Conservation (phyloP, 2,113 vertebrate species). For the Beaufortia kweichowensis region DNA sequence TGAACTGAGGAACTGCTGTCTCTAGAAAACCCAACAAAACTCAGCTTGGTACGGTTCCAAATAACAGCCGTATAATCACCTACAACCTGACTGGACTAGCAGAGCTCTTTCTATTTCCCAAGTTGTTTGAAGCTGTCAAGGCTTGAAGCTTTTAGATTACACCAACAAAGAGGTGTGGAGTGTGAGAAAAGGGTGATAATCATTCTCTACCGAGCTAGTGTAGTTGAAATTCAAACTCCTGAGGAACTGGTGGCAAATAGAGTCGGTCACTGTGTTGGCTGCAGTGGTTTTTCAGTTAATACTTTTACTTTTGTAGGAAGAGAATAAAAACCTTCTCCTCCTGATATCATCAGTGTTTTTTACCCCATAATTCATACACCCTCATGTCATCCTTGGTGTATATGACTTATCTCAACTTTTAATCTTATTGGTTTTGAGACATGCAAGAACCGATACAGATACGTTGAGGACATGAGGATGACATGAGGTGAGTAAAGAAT, state of each 20-base stretch:
- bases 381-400: too few relatives aligned
- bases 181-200: slow-evolving; percentile 1
- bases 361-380: too few relatives aligned
- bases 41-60: slow-evolving; percentile 26
- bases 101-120: slow-evolving; percentile 27
- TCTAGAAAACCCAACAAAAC: slow-evolving; percentile 4
- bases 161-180: background rate
- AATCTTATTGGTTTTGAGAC: too few relatives aligned
- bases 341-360: too few relatives aligned
- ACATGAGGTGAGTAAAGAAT: too few relatives aligned
- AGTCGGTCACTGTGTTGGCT: background rate
- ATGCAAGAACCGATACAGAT: too few relatives aligned
- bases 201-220: background rate
- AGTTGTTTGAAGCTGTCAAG: slow-evolving; percentile 35
- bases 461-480: too few relatives aligned
- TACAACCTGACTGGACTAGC: slow-evolving; percentile 16
- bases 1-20: slow-evolving; percentile 16
- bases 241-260: slow-evolving; percentile 5
- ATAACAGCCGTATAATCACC: slow-evolving; percentile 50
- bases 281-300: background rate
- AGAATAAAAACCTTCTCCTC: too few relatives aligned
- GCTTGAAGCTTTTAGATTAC: slow-evolving; percentile 5
- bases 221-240: slow-evolving; percentile 14
- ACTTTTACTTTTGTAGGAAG: background rate
- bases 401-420: too few relatives aligned